These are phyloP conservation scores for Micrastur ruficollis DNA, from an alignment of 2,797 vertebrate genomes.

Conservation along the genomic window DNA sequence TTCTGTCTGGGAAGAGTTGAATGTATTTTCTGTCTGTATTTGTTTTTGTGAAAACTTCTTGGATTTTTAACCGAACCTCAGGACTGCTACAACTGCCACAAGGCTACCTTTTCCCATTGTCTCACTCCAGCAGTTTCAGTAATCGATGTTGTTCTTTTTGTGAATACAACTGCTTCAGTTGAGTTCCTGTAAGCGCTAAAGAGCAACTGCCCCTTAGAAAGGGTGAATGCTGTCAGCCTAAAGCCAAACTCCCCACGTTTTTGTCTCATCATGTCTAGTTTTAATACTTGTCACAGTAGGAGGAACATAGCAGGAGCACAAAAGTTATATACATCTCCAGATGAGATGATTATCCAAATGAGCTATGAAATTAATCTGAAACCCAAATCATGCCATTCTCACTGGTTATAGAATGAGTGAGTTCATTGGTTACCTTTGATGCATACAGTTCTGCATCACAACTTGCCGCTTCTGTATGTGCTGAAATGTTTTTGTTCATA, in stretches of 20 bases:
- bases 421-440: neutral
- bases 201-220: neutral
- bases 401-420: neutral
- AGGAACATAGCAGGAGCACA: neutral
- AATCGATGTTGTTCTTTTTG: neutral
- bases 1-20: neutral
- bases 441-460: neutral
- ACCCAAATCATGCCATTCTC: neutral
- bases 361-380: neutral
- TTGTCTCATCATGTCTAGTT: neutral
- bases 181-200: neutral
- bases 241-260: neutral
- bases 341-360: neutral
- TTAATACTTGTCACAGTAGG: neutral
- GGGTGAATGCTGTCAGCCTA: neutral
- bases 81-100: neutral
- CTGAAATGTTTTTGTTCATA: neutral
- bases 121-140: neutral
- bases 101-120: neutral
- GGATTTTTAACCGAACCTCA: neutral
- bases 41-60: neutral
- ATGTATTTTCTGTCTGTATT: neutral
- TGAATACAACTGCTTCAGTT: neutral
- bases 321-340: neutral
- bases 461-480: neutral